These are phyloP conservation scores for Grammomys surdaster DNA, from an alignment of 2,113 vertebrate genomes.

Conservation along the genomic window DNA sequence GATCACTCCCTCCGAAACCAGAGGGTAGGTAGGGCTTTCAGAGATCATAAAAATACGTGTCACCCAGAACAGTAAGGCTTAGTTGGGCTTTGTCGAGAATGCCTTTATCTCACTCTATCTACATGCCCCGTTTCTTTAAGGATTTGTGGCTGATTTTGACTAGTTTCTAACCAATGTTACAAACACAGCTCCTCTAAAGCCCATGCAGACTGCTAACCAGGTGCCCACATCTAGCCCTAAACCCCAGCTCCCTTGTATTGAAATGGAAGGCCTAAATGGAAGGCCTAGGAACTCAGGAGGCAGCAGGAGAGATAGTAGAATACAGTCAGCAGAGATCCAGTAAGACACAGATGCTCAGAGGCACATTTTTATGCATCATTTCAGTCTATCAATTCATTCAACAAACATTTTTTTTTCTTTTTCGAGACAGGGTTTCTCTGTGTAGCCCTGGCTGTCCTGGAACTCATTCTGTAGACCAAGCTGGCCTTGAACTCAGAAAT, in stretches of 20 bases:
- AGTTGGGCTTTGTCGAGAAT: not conserved
- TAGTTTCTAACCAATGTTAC: slow-evolving; percentile 16
- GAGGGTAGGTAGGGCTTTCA: not conserved
- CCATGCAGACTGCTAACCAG: not conserved
- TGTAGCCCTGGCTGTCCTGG: too few species aligned
- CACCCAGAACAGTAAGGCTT: not conserved
- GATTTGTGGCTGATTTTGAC: not conserved
- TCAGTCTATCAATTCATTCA: not conserved
- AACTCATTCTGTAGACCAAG: too few species aligned
- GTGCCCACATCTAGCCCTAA: not conserved
- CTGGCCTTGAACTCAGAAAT: too few species aligned
- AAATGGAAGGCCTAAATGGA: not conserved
- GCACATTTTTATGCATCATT: not conserved
- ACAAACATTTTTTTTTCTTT: not conserved
- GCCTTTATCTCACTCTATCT: not conserved
- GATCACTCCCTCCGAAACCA: not conserved
- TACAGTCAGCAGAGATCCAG: not conserved
- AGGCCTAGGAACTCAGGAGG: not conserved
- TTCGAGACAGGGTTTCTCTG: too few species aligned
- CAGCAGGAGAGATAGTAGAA: not conserved
- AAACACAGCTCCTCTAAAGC: not conserved
- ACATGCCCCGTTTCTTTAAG: not conserved
- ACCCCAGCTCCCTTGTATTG: not conserved
- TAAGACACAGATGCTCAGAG: not conserved
- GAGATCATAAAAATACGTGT: not conserved